Conservation (phyloP, 1,140 invertebrate genomes). For the Phthorimaea operculella region DNA sequence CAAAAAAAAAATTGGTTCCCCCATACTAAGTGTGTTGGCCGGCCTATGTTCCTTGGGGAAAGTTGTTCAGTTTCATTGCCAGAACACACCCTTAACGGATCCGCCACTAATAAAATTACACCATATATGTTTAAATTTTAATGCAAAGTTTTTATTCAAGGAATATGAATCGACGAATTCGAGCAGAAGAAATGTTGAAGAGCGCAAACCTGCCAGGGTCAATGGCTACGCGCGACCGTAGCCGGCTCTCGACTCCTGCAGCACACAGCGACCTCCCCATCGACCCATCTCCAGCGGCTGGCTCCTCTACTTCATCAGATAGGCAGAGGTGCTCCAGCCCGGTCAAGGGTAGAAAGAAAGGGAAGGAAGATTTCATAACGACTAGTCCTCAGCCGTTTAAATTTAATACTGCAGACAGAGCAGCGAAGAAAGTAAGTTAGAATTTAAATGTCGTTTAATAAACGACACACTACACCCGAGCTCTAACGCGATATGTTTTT, state of each 20-base stretch:
- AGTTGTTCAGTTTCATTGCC: too few species aligned
- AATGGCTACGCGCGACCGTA: slow-evolving; percentile 74
- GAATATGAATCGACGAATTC: slow-evolving; percentile 73
- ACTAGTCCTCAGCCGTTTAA: slow-evolving; percentile 67
- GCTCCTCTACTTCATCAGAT: slow-evolving; percentile 41
- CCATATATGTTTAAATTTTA: neutral
- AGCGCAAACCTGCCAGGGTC: slow-evolving; percentile 74
- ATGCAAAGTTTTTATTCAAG: slow-evolving; percentile 43
- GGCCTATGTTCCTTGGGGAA: too few species aligned
- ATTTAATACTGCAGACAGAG: slow-evolving; percentile 60
- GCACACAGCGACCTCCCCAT: slow-evolving; percentile 50
- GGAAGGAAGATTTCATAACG: slow-evolving; percentile 63
- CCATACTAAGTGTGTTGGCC: too few species aligned
- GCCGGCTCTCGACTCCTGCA: slow-evolving; percentile 48
- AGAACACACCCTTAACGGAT: too few species aligned
- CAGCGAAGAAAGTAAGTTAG: slow-evolving; percentile 45
- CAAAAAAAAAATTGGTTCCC: too few species aligned
- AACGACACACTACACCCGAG: neutral
- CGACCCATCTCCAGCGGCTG: slow-evolving; percentile 46
- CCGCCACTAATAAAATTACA: too few species aligned
- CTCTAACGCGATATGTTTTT: slow-evolving; percentile 12
- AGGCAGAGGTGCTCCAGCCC: slow-evolving; percentile 38
- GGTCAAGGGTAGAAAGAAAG: slow-evolving; percentile 34
- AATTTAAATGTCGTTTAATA: neutral
- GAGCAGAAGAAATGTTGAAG: slow-evolving; percentile 75